These are phyloP conservation scores for Cabera pusaria DNA, from an alignment of 2,888 invertebrate genomes.

Conservation along the genomic window DNA sequence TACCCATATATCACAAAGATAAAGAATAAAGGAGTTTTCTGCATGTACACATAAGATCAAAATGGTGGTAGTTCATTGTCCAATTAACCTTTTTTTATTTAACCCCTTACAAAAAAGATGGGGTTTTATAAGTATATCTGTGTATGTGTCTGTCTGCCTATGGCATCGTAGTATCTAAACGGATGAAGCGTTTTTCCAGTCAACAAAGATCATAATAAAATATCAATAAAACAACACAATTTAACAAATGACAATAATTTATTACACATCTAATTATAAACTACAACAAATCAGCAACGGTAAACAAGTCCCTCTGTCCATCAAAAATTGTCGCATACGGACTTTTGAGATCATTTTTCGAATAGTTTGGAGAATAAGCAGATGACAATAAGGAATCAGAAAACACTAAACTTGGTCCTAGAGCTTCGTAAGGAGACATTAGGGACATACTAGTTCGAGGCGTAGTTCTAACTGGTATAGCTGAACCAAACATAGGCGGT, in stretches of 20 bases:
- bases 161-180: too few species aligned
- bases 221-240: background rate
- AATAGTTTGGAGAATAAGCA: conserved; percentile 29
- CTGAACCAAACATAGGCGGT: background rate
- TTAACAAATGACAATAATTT: conserved; percentile 22
- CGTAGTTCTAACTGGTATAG: conserved; percentile 12
- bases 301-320: conserved; percentile 45
- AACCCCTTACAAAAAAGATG: too few species aligned
- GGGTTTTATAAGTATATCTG: too few species aligned
- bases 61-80: too few species aligned
- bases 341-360: conserved; percentile 55
- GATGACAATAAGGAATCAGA: conserved; percentile 35
- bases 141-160: too few species aligned
- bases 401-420: conserved; percentile 36
- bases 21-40: too few species aligned
- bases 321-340: conserved; percentile 53
- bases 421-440: conserved; percentile 57
- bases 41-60: too few species aligned
- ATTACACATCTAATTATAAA: conserved; percentile 10
- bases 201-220: too few species aligned
- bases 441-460: conserved; percentile 41
- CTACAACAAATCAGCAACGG: conserved; percentile 43
- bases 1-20: too few species aligned
- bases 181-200: too few species aligned
- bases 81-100: too few species aligned